phyloP scores from a whole-genome alignment of 2,797 vertebrate genomes.

The Alcedo quadribrachys region DNA sequence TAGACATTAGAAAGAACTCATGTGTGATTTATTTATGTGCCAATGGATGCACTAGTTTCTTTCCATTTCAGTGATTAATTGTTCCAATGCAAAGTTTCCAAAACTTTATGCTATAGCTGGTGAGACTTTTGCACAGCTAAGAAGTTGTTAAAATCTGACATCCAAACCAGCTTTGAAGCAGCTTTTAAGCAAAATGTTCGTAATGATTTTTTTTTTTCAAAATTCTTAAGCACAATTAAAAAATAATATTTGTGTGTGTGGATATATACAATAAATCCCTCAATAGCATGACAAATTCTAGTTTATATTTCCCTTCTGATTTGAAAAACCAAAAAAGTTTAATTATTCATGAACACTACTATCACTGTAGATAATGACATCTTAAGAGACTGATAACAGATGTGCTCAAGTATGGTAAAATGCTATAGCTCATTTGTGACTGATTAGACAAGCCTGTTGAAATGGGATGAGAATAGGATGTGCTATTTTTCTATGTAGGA shows the following conservation, averaged over 20 bases:
- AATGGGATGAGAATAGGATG: background rate
- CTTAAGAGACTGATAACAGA: background rate
- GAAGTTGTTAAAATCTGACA: background rate
- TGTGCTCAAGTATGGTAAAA: background rate
- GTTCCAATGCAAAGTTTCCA: background rate
- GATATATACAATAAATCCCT: background rate
- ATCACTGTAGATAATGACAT: background rate
- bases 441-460: background rate
- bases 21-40: slow-evolving; percentile 54
- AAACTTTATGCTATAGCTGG: background rate
- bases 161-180: background rate
- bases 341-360: background rate
- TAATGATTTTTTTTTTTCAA: background rate
- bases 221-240: background rate
- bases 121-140: background rate
- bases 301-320: background rate
- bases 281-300: background rate
- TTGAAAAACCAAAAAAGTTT: background rate
- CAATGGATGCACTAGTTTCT: slow-evolving; percentile 3
- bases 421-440: background rate
- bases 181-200: background rate
- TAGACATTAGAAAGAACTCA: slow-evolving; percentile 26
- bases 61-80: slow-evolving; percentile 54
- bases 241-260: background rate
- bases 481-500: background rate